phyloP scores from a whole-genome alignment of 1,140 invertebrate species.

The Saccostrea cuccullata region DNA sequence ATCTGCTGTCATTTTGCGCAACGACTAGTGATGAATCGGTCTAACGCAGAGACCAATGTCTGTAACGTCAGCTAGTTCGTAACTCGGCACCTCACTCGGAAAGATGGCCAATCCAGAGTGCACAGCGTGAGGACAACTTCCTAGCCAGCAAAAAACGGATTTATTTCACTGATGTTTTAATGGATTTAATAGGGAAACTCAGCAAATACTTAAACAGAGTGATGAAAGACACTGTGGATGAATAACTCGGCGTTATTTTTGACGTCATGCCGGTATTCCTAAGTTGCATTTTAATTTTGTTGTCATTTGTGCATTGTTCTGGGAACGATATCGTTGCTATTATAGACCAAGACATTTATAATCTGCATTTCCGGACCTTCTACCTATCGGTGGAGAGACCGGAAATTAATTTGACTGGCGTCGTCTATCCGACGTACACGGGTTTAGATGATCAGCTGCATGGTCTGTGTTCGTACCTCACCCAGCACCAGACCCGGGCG shows the following conservation, averaged over 20 bases:
- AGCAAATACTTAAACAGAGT: neutral
- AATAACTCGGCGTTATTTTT: neutral
- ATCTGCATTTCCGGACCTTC: slow-evolving; percentile 11
- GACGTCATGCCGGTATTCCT: neutral
- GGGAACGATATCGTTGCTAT: slow-evolving; percentile 16
- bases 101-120: neutral
- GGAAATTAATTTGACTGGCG: neutral
- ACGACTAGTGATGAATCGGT: slow-evolving; percentile 19
- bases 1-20: slow-evolving; percentile 24
- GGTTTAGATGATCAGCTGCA: neutral
- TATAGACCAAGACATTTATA: slow-evolving; percentile 15
- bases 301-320: neutral
- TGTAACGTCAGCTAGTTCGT: neutral
- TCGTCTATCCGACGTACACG: neutral
- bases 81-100: neutral
- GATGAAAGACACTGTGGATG: neutral
- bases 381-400: neutral
- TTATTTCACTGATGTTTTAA: neutral
- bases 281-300: neutral
- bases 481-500: neutral
- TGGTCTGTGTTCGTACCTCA: neutral
- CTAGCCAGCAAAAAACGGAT: neutral
- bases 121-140: neutral
- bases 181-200: neutral
- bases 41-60: neutral